These are phyloP conservation scores for Sturnus vulgaris DNA, from an alignment of 2,113 vertebrate species.

Conservation along the genomic window DNA sequence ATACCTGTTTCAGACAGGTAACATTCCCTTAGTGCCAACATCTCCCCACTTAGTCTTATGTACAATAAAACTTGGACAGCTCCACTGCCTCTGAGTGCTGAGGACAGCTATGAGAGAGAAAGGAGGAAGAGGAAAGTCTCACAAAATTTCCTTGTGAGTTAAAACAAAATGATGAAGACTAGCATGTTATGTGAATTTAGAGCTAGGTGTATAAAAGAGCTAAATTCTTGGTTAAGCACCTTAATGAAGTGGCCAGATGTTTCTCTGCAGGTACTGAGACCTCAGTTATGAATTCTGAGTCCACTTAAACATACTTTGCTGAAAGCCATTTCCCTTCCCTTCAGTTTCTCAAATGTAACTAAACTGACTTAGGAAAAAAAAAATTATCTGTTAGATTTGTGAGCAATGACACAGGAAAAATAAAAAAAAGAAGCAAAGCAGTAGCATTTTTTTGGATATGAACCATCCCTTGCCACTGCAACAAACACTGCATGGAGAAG, in stretches of 20 bases:
- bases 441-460: not conserved
- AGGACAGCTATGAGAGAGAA: not conserved
- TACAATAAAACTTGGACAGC: not conserved
- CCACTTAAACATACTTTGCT: not conserved
- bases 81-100: not conserved
- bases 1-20: not conserved
- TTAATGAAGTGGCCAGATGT: not conserved
- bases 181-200: not conserved
- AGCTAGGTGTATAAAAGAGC: not conserved
- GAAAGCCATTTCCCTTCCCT: not conserved
- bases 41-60: accelerated
- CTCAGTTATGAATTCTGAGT: not conserved
- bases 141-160: not conserved
- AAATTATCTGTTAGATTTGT: not conserved
- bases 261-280: not conserved
- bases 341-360: not conserved
- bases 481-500: not conserved
- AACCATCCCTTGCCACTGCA: not conserved
- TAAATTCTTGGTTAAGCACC: not conserved
- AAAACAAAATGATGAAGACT: not conserved
- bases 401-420: not conserved
- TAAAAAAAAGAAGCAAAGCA: not conserved
- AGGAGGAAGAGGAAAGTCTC: not conserved
- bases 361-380: not conserved
- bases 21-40: not conserved